Base-by-base conservation (phyloP, 2,888 invertebrate genomes). In the Marronus borbonicus region DNA sequence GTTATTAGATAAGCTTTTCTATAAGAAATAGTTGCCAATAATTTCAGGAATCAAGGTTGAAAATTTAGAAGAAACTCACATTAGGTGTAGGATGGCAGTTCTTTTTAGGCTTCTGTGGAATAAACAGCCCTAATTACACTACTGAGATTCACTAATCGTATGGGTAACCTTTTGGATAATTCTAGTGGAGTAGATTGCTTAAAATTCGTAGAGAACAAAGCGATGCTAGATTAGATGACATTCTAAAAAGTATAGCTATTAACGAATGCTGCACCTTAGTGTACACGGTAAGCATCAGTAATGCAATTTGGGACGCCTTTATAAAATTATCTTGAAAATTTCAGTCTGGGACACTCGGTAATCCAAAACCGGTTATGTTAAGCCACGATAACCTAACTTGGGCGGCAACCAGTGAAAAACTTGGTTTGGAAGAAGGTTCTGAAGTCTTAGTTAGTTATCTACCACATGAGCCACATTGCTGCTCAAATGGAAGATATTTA, bases 321-420 rank as follows among this genome's bases (percentile, higher is more conserved):
- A 17, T n/a, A 52, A 20, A 60, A 68, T n/a, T 24, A 44, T 36
- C 39, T 58, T 58, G 17, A 50, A 69, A 69, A 72, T 89, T 90
- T 62, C 88, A 95, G 95, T 96, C 96, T 1, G 97, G 97, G 70
- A 97, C 97, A 2, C 93, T 96, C 81, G 97, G 97, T 50, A 92
- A 93, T 83, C 97, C 97, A 31, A 98, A 98, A 89, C 97, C 96
- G 44, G 97, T 96, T 36, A 98, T 98, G 98, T 87, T 98, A 81
- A 94, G 93, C 79, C 98, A 98, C 87, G 98, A 98, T 89, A 97
- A 96, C 88, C 89, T 97, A 66, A 92, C 93, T 10, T 94, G 92
- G 90, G 93, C 94, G 85, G 91, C 93, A 3, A 89, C 94, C 78
- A 85, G 88, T 36, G 90, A 92, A 81, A 88, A 91, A 10, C 82